Conservation (phyloP, 2,797 vertebrate genomes). For the Spizella passerina region DNA sequence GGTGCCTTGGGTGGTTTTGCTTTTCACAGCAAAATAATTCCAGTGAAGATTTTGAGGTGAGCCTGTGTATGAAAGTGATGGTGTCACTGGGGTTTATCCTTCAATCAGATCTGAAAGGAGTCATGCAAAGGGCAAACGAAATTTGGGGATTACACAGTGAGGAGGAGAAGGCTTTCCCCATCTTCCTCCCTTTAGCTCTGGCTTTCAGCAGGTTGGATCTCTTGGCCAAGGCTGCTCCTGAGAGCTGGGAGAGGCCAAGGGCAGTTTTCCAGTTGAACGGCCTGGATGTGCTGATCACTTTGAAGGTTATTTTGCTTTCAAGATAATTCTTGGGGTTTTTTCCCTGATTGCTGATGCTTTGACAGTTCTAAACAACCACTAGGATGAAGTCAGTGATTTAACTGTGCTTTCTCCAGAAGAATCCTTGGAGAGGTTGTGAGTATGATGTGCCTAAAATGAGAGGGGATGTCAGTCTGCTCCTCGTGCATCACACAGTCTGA, state of each 20-base stretch:
- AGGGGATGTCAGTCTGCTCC: not conserved
- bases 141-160: not conserved
- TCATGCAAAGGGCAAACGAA: not conserved
- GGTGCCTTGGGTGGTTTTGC: not conserved
- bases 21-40: not conserved
- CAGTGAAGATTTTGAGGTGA: not conserved
- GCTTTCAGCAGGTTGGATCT: not conserved
- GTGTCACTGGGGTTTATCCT: not conserved
- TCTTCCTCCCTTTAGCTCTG: not conserved
- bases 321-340: not conserved
- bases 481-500: accelerated
- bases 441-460: accelerated
- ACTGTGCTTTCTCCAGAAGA: not conserved
- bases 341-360: not conserved
- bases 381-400: accelerated
- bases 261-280: not conserved
- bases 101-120: not conserved
- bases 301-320: not conserved
- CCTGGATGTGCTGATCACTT: not conserved
- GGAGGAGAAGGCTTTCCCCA: not conserved
- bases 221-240: not conserved
- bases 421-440: not conserved
- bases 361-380: not conserved
- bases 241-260: not conserved
- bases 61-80: not conserved